These are phyloP conservation scores for Limonius californicus DNA, from an alignment of 1,140 invertebrate species.

Conservation along the genomic window DNA sequence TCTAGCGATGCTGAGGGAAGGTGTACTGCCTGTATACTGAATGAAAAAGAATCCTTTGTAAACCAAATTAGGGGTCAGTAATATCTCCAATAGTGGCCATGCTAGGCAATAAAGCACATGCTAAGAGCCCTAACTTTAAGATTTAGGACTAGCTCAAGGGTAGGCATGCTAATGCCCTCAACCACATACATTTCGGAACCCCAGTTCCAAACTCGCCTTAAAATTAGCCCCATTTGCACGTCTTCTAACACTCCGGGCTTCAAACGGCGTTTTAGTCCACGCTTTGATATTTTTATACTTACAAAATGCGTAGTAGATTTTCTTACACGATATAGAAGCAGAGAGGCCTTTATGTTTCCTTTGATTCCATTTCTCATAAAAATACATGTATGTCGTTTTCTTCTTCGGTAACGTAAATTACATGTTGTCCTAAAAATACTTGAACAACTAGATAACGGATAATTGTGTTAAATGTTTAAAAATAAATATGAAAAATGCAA, in stretches of 20 bases:
- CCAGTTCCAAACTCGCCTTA: background rate
- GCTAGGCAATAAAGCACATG: constrained; percentile 10
- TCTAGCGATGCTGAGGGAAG: too few species aligned
- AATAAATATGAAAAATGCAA: too few species aligned
- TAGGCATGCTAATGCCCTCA: constrained; percentile 7
- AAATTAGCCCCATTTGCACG: constrained; percentile 9
- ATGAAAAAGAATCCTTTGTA: constrained; percentile 5
- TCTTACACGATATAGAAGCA: too few species aligned
- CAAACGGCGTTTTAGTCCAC: background rate
- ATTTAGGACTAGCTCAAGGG: constrained; percentile 10
- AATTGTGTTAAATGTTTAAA: too few species aligned
- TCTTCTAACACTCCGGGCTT: background rate
- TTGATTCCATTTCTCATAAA: too few species aligned
- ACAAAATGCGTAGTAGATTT: too few species aligned
- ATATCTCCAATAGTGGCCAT: constrained; percentile 3
- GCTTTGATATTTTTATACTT: background rate
- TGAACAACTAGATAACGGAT: too few species aligned
- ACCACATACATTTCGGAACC: background rate
- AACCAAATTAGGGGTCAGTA: constrained; percentile 7
- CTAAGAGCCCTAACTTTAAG: constrained; percentile 12
- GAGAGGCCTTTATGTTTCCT: too few species aligned
- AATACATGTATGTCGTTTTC: too few species aligned
- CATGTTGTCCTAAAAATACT: too few species aligned
- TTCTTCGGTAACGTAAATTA: too few species aligned
- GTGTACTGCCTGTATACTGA: background rate